phyloP scores from a whole-genome alignment of 2,113 vertebrate genomes.

The Pygoscelis adeliae region DNA sequence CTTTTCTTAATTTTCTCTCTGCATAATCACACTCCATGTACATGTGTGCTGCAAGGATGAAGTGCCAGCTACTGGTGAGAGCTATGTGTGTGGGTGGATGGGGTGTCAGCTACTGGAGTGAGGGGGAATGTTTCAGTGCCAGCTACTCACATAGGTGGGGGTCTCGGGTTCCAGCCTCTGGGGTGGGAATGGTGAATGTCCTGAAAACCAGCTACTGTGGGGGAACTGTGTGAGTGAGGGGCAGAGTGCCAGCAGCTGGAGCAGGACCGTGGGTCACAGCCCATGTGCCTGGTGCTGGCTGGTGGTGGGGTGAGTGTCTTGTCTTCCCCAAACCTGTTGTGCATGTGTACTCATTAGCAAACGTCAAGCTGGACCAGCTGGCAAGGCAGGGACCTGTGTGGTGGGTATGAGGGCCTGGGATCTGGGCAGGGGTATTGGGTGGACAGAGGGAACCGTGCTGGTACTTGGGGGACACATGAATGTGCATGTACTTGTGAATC shows the following conservation, averaged over 20 bases:
- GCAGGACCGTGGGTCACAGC: neutral
- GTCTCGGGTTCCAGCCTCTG: neutral
- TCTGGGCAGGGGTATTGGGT: neutral
- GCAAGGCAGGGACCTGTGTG: neutral
- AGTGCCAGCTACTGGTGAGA: neutral
- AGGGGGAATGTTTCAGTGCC: neutral
- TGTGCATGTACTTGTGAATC: neutral
- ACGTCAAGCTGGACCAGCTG: neutral
- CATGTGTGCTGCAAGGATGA: neutral
- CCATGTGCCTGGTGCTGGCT: neutral
- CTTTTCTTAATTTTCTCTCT: neutral
- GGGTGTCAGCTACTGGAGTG: neutral
- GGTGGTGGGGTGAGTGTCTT: rapidly evolving
- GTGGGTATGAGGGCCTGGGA: neutral
- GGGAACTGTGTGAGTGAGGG: neutral
- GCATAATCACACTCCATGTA: neutral
- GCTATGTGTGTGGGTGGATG: too few relatives aligned
- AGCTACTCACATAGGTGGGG: rapidly evolving
- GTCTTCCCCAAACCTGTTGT: neutral
- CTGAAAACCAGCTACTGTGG: neutral
- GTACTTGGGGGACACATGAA: rapidly evolving
- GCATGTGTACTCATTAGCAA: neutral
- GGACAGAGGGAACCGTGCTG: neutral
- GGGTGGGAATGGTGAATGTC: neutral
- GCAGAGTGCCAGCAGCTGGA: rapidly evolving